These are phyloP conservation scores for Atherinomorus stipes DNA, from an alignment of 2,113 vertebrate species.

Conservation along the genomic window DNA sequence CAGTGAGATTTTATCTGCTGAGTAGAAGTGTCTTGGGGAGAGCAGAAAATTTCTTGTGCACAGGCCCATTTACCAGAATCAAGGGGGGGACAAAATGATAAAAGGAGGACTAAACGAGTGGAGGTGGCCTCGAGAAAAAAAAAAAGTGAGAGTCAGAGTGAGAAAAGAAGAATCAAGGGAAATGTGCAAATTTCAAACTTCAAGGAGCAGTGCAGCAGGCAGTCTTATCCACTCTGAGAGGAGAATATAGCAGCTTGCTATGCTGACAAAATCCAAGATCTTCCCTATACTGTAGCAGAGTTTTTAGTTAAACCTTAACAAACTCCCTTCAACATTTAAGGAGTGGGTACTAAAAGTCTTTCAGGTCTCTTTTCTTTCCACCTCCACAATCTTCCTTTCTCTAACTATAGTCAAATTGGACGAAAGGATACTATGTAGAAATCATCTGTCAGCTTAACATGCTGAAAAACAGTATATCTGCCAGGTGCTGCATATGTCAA, in stretches of 20 bases:
- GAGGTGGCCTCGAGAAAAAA: constrained; percentile 13
- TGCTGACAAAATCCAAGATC: neutral
- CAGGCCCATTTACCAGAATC: constrained; percentile 47
- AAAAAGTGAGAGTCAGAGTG: neutral
- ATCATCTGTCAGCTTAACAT: no score
- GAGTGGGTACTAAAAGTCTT: constrained; percentile 6
- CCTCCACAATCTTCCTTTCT: neutral
- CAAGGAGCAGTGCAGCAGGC: neutral
- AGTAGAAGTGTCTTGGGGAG: constrained; percentile 54
- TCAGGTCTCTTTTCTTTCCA: neutral
- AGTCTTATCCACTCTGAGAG: neutral
- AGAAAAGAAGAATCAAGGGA: neutral
- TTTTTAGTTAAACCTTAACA: constrained; percentile 8
- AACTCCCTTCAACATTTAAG: neutral
- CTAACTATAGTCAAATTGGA: constrained; percentile 2
- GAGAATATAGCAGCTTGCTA: neutral
- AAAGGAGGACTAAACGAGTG: constrained; percentile 10
- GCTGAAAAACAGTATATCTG: no score
- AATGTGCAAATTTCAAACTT: constrained; percentile 8
- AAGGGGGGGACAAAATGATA: neutral
- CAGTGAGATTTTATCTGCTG: constrained; percentile 65
- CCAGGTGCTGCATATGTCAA: no score
- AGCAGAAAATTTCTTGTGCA: constrained; percentile 53
- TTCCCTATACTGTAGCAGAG: constrained; percentile 3
- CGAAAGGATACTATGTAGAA: no score